phyloP scores from a whole-genome alignment of 2,113 vertebrate species.

The Cranoglanis bouderius region DNA sequence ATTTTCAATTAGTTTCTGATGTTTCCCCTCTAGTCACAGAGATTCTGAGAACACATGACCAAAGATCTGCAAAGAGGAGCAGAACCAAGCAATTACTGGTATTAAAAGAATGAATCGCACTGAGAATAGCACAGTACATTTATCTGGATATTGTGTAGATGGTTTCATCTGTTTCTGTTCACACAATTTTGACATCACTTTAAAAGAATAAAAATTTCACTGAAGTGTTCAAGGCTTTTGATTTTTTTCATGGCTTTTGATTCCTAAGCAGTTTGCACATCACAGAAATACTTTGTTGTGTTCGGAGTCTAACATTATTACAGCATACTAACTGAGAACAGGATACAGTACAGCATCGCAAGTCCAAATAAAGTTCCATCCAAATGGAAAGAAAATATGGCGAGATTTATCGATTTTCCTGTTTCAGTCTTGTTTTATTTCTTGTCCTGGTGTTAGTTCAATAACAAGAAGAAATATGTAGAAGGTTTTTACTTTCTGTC shows the following conservation, averaged over 20 bases:
- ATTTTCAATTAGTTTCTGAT: slow-evolving; percentile 10
- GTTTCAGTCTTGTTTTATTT: neutral
- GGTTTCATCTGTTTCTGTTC: neutral
- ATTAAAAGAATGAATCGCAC: slow-evolving; percentile 34
- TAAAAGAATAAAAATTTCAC: neutral
- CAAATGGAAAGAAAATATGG: neutral
- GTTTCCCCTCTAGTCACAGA: slow-evolving; percentile 4
- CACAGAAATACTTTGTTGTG: neutral
- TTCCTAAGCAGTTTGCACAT: neutral
- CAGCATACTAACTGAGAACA: neutral
- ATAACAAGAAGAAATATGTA: neutral
- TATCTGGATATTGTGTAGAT: slow-evolving; percentile 8
- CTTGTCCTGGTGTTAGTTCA: neutral
- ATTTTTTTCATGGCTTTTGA: too few relatives aligned
- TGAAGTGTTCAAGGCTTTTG: neutral
- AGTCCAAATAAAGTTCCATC: neutral
- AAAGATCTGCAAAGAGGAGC: slow-evolving; percentile 2
- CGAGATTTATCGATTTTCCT: neutral
- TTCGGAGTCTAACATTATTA: neutral
- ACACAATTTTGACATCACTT: neutral
- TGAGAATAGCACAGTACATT: neutral
- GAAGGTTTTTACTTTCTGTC: neutral
- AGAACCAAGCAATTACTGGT: slow-evolving; percentile 25
- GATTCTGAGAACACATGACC: neutral
- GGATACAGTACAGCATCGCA: neutral